Base-by-base conservation (phyloP, 2,888 invertebrate species). In the Lottia gigantea region DNA sequence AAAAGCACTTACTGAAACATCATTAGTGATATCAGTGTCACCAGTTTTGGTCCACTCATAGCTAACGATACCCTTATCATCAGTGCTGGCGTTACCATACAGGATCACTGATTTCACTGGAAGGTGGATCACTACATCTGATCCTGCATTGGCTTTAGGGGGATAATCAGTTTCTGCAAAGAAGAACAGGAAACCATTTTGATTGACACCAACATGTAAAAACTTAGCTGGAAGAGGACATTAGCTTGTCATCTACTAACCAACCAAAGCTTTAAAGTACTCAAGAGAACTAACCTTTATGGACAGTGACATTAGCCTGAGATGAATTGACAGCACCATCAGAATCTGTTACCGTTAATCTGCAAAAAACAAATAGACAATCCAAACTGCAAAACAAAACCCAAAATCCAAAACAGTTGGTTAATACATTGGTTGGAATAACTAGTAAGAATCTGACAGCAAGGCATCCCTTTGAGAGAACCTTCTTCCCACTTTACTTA, bases 1-100 rank as follows among this genome's bases (percentile, higher is more conserved):
- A 55, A 11, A 0, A 8, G 12, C 15, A 55, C 81, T 71, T 77
- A 91, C 91, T 86, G 90, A 95, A 95, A 97, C 97, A 85, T 97
- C 97, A 14, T 95, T 96, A 0, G 96, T 95, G 86, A 95, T 95
- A 78, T 85, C 93, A 77, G 95, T 94, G 85, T 95, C 95, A 65
- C 94, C 93, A 15, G 81, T 79, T 68, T 96, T 96, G 0, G 95
- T 96, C 97, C 97, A 97, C 88, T 97, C 96, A 95, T 97, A 98
- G 31, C 93, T 94, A 0, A 92, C 93, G 80, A 97, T 97, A 79
- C 95, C 95, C 83, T 95, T 94, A 89, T 97, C 97, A 85, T 98
- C 97, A 0, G 95, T 94, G 75, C 96, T 97, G 72, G 94, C 90
- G 81, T 94, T 97, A 6, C 97, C 97, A 87, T 95, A 95, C 31